phyloP scores from a whole-genome alignment of 2,113 vertebrate species.

The Spizaetus ornatus region DNA sequence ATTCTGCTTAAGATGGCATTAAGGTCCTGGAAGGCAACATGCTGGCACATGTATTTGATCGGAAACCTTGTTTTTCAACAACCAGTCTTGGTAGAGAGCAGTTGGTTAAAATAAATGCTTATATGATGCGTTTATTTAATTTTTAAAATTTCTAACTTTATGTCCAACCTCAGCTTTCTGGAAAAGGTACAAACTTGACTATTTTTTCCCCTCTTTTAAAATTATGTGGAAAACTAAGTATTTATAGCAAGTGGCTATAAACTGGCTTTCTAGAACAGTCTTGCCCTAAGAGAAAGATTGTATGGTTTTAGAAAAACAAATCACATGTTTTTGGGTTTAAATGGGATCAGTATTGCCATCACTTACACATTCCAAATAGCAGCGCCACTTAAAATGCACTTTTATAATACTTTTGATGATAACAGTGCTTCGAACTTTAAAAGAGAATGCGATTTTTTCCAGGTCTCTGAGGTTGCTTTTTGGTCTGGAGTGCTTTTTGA shows the following conservation, averaged over 20 bases:
- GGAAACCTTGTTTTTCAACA: conserved; percentile 49
- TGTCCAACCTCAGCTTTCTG: conserved; percentile 80
- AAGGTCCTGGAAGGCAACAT: conserved; percentile 80
- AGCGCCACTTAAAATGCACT: not conserved
- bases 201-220: not conserved
- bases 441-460: conserved; percentile 62
- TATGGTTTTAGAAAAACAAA: conserved; percentile 3
- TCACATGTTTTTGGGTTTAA: not conserved
- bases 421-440: conserved; percentile 29
- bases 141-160: conserved; percentile 34
- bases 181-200: conserved; percentile 66
- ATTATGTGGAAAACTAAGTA: conserved; percentile 22
- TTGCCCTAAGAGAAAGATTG: conserved; percentile 42
- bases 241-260: conserved; percentile 27
- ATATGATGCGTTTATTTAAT: conserved; percentile 43
- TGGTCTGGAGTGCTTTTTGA: conserved; percentile 50
- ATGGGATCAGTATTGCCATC: conserved; percentile 19
- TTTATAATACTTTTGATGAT: not conserved
- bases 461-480: conserved; percentile 79
- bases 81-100: conserved; percentile 38
- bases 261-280: conserved; percentile 43
- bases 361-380: not conserved
- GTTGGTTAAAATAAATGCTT: conserved; percentile 61
- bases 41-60: conserved; percentile 74
- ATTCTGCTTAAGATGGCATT: conserved; percentile 68